These are phyloP conservation scores for Gymnorhina tibicen DNA, from an alignment of 2,113 vertebrate genomes.

Conservation along the genomic window DNA sequence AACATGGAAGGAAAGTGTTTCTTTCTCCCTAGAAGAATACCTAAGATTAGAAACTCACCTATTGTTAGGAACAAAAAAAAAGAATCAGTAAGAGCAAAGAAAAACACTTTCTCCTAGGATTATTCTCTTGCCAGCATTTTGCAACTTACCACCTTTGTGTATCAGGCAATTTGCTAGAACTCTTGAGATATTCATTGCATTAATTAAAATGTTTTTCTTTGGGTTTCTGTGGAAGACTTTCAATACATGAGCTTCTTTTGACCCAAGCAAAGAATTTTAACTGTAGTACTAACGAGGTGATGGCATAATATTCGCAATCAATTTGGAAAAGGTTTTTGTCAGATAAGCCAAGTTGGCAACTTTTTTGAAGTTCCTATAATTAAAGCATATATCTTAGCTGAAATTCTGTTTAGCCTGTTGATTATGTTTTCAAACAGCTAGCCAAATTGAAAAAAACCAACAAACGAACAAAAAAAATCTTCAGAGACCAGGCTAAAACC, in stretches of 20 bases:
- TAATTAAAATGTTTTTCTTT: slow-evolving; percentile 9
- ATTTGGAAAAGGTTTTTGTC: background rate
- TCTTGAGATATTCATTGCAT: background rate
- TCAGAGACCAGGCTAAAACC: background rate
- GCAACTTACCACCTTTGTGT: background rate
- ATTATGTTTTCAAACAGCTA: slow-evolving; percentile 1
- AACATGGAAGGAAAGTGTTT: background rate
- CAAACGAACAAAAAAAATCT: background rate
- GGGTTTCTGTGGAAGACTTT: background rate
- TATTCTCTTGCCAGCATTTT: background rate
- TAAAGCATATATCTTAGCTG: slow-evolving; percentile 33
- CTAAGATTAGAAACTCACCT: background rate
- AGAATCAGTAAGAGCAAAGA: background rate
- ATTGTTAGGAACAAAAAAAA: background rate
- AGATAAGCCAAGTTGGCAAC: slow-evolving; percentile 12
- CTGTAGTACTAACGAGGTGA: background rate
- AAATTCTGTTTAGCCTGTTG: slow-evolving; percentile 25
- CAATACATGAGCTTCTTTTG: background rate
- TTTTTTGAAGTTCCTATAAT: slow-evolving; percentile 20
- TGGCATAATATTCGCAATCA: slow-evolving; percentile 5
- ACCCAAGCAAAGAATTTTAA: background rate
- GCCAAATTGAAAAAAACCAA: background rate
- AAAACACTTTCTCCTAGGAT: background rate
- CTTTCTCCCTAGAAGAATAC: background rate
- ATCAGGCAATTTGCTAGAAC: background rate